Evolutionary conservation across 2,113 vertebrate genomes (phyloP), one percentile per base, ranked within the genome.

Genomic region (Oryzias celebensis): DNA sequence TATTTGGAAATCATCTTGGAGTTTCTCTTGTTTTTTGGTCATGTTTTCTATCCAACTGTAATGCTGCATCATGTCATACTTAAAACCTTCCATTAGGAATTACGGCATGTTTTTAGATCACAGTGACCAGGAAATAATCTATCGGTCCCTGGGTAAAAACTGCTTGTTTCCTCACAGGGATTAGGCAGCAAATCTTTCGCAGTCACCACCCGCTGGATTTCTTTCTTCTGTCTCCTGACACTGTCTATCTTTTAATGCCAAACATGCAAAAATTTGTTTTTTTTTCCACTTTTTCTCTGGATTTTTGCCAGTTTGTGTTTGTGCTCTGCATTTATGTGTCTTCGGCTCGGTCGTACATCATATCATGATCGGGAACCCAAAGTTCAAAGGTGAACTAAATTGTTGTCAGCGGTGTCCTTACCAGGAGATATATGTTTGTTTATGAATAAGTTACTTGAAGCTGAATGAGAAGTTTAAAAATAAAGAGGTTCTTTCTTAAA

Each of bases 301-400:
- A 44, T 42, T 62, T 49, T 0, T 2, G n/a, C 12, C 22, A 47
- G 7, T 48, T 16, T 42, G 36, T 53, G 4, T 5, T 5, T 14
- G 20, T 6, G 52, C 52, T 67, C 70, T 65, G 65, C 50, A 14
- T 16, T 17, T 16, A 54, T 52, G 0, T 48, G 24, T 59, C 52
- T 64, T 60, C 61, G 23, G 47, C 65, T 42, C 60, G 36, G 43
- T 58, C 20, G 44, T 52, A 59, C 24, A 20, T 31, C 66, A 80
- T 62, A 66, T 60, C 73, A 67, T 14, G 14, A 67, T 73, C 61
- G 62, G 61, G 70, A 77, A 54, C 65, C 50, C 47, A 18, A 28
- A 77, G 87, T 15, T 85, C 83, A 80, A 56, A 80, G 80, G 81
- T 83, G 81, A 84, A 77, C 84, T 62, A 87, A 87, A 87, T 85